Conservation (phyloP, 2,888 invertebrate species). For the Germaria angustata region DNA sequence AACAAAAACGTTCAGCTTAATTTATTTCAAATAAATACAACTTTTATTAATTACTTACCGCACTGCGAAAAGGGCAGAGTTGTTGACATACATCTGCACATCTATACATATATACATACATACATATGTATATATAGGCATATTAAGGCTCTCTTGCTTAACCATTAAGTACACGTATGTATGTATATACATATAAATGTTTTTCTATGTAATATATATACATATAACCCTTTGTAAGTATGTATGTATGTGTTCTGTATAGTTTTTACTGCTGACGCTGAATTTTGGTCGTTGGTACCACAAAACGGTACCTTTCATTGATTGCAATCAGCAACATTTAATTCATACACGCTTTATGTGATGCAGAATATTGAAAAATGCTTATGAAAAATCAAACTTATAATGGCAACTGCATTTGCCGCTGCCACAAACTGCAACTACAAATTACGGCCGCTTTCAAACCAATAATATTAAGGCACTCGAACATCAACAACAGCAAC, state of each 20-base stretch:
- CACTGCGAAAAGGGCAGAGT: slow-evolving; percentile 64
- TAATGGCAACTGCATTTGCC: slow-evolving; percentile 10
- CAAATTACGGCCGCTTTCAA: slow-evolving; percentile 13
- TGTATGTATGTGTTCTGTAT: neutral
- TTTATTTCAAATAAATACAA: slow-evolving; percentile 66
- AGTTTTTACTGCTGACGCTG: slow-evolving; percentile 18
- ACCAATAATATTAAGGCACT: neutral
- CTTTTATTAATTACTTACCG: slow-evolving; percentile 67
- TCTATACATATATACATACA: neutral
- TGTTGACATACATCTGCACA: slow-evolving; percentile 56
- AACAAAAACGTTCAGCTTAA: slow-evolving; percentile 61
- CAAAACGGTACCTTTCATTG: slow-evolving; percentile 60
- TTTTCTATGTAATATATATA: too few relatives aligned
- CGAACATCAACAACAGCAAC: neutral
- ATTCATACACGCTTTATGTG: slow-evolving; percentile 53
- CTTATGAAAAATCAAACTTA: slow-evolving; percentile 54
- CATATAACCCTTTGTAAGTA: neutral
- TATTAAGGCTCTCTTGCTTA: too few relatives aligned
- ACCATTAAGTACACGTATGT: too few relatives aligned
- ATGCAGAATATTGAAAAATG: slow-evolving; percentile 52
- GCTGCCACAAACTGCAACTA: neutral
- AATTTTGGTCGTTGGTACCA: slow-evolving; percentile 45
- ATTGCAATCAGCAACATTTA: slow-evolving; percentile 57
- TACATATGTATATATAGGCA: neutral
- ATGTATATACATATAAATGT: neutral